phyloP scores from a whole-genome alignment of 2,797 vertebrate genomes.

The Champsocephalus esox region DNA sequence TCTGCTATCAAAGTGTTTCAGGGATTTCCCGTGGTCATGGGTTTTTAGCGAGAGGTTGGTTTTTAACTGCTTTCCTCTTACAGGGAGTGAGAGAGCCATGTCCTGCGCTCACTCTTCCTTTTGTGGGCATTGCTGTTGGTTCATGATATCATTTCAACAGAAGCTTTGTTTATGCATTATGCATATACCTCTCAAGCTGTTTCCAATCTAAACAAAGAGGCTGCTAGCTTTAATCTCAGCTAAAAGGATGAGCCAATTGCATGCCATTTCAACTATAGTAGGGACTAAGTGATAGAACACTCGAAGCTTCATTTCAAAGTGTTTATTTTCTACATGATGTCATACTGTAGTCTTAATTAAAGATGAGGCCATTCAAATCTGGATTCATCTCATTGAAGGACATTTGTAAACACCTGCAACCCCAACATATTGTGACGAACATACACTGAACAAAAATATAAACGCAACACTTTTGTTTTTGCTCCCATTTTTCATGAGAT shows the following conservation, averaged over 20 bases:
- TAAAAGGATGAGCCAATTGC: not conserved
- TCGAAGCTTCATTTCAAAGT: not conserved
- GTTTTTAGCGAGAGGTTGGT: conserved; percentile 11
- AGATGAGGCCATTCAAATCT: not conserved
- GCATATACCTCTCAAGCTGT: not conserved
- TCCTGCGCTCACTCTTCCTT: not conserved
- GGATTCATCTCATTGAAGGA: not conserved
- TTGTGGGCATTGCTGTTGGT: not conserved
- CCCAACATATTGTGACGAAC: not conserved
- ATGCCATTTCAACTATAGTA: not conserved
- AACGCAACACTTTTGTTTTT: no score
- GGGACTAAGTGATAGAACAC: not conserved
- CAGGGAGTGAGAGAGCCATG: not conserved
- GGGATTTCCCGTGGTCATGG: conserved; percentile 24
- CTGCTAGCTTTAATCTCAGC: not conserved
- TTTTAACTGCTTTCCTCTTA: conserved; percentile 21
- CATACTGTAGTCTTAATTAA: not conserved
- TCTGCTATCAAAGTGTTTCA: conserved; percentile 43
- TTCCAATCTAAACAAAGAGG: not conserved
- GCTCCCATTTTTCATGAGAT: no score
- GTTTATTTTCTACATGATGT: not conserved
- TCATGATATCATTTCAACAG: conserved; percentile 16
- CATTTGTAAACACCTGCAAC: not conserved
- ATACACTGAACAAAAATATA: no score
- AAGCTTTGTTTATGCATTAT: conserved; percentile 10